Conservation (phyloP, 2,888 invertebrate genomes). For the Bellardia bayeri region DNA sequence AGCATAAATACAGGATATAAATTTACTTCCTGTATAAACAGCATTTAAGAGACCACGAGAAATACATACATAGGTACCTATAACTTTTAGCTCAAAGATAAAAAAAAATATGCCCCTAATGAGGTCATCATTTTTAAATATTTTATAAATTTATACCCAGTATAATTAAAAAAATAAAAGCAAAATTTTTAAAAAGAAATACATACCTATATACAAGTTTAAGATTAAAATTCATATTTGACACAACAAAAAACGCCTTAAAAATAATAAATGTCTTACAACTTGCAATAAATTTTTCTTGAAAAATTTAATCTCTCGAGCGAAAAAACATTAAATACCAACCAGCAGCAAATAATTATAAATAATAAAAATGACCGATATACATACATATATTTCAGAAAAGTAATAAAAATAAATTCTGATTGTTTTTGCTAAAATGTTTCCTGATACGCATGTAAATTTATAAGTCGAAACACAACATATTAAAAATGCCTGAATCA, state of each 20-base stretch:
- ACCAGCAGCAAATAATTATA: background rate
- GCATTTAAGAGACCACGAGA: background rate
- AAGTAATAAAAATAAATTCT: background rate
- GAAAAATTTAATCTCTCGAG: background rate
- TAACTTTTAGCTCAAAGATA: too few species aligned
- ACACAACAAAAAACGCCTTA: too few species aligned
- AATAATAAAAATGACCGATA: slow-evolving; percentile 1
- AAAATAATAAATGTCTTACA: background rate
- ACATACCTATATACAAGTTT: too few species aligned
- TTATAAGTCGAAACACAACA: background rate
- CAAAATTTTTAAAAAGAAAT: too few species aligned
- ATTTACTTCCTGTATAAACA: background rate
- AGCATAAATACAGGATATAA: slow-evolving; percentile 9
- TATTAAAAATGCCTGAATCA: slow-evolving; percentile 43
- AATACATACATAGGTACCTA: too few species aligned
- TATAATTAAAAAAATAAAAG: too few species aligned
- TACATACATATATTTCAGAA: background rate
- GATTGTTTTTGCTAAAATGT: slow-evolving; percentile 5
- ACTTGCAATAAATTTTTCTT: background rate
- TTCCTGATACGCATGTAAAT: slow-evolving; percentile 17
- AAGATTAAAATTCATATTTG: background rate
- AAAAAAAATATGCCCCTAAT: too few species aligned
- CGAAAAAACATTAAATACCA: background rate
- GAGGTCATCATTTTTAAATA: too few species aligned
- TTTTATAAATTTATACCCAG: too few species aligned